Evolutionary conservation across 2,888 invertebrate species (phyloP), one percentile per base, ranked within the genome.

Genomic region (Lagria hirta): DNA sequence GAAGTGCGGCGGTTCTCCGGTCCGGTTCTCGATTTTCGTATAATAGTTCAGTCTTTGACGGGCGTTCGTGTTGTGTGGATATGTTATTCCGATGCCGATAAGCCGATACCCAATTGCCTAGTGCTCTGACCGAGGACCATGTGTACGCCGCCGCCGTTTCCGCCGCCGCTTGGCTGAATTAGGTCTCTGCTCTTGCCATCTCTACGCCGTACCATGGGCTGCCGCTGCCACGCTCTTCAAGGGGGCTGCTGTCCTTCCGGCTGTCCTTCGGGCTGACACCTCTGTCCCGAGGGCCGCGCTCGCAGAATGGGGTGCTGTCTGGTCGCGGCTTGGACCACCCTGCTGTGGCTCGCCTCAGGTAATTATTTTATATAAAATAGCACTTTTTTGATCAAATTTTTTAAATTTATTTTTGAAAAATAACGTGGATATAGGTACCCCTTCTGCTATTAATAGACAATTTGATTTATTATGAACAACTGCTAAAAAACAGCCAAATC

Each of bases 231-330:
- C n/a, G n/a, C n/a, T n/a, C n/a, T n/a, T n/a, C n/a, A n/a, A n/a
- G n/a, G n/a, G 68, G 67, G 65, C 66, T 61, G 65, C 58, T 62
- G 59, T 57, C 72, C 75, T 73, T 75, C 76, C 75, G 77, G 75
- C 74, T 75, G 74, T 75, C 77, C 77, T 76, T 77, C 75, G 73
- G 75, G 70, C 63, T 73, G 76, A 76, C 73, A 75, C 75, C 69
- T 65, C 62, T 65, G 62, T 68, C 65, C 62, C 65, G 63, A 65
- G 66, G 64, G 64, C 64, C 61, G 62, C 58, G 65, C 61, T 58
- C 61, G 62, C 64, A 65, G 62, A 64, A 66, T 66, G 65, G 66
- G 61, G 60, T 56, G 58, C 61, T 61, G 65, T 61, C 60, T 67
- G 56, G 65, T 42, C 48, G 70, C 69, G 68, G 68, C 68, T 67